Conservation (phyloP, 1,140 invertebrate species). For the Bactericera cockerelli region DNA sequence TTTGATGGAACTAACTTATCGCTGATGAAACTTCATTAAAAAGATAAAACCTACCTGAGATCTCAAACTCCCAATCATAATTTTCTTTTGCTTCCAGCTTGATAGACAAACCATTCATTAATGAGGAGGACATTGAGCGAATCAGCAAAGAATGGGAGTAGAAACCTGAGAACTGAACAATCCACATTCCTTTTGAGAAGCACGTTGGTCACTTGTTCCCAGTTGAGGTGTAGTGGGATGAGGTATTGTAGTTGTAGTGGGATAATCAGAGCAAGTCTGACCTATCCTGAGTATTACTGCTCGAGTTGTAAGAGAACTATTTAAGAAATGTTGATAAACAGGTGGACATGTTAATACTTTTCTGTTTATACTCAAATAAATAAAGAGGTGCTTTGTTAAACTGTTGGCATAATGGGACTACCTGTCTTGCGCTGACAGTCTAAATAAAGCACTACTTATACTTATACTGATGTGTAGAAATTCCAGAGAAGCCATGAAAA, state of each 20-base stretch:
- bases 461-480: too few species aligned
- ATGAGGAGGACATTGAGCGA: conserved; percentile 61
- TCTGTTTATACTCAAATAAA: too few species aligned
- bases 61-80: conserved; percentile 10
- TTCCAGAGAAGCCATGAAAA: too few species aligned
- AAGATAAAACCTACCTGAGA: too few species aligned
- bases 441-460: too few species aligned
- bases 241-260: background rate
- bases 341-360: background rate
- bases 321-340: background rate
- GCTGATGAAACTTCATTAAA: too few species aligned
- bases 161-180: too few species aligned
- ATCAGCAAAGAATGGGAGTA: conserved; percentile 72
- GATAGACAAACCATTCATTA: conserved; percentile 71
- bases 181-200: too few species aligned
- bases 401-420: too few species aligned
- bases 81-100: conserved; percentile 31
- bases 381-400: too few species aligned
- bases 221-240: background rate
- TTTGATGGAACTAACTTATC: too few species aligned
- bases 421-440: too few species aligned
- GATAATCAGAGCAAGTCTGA: background rate
- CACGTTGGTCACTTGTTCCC: background rate
- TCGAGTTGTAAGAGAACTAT: background rate
- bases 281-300: background rate